Evolutionary conservation across 1,140 invertebrate genomes (phyloP).

Genomic region (Aradophagus sp.): DNA sequence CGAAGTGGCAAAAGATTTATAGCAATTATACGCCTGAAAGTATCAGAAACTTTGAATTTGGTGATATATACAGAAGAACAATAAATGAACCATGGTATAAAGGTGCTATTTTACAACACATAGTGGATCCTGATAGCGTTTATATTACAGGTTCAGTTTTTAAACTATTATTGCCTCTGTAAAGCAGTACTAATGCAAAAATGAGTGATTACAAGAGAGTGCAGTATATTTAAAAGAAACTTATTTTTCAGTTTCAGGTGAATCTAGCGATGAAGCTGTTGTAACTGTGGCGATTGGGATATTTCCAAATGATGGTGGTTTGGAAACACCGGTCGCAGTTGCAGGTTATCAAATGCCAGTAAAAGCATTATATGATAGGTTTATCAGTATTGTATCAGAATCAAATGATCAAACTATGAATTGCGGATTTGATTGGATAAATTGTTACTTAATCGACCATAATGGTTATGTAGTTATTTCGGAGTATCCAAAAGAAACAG

Average conservation of each 20-base stretch:
- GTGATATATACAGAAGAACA: slow-evolving; percentile 84
- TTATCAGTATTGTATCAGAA: slow-evolving; percentile 81
- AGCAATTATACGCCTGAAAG: too few species aligned
- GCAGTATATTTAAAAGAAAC: too few species aligned
- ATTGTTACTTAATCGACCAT: slow-evolving; percentile 91
- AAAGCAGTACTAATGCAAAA: too few species aligned
- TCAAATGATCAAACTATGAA: slow-evolving; percentile 59
- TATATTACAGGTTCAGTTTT: slow-evolving; percentile 61
- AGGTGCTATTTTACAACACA: slow-evolving; percentile 89
- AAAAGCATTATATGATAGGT: slow-evolving; percentile 78
- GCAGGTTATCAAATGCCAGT: slow-evolving; percentile 90
- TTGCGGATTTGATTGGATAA: slow-evolving; percentile 77
- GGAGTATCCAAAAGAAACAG: slow-evolving; percentile 81
- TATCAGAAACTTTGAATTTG: slow-evolving; percentile 85
- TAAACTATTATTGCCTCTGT: slow-evolving; percentile 1
- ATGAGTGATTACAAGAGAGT: too few species aligned
- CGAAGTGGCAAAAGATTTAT: slow-evolving; percentile 81
- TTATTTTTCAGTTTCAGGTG: slow-evolving; percentile 82
- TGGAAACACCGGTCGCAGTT: slow-evolving; percentile 89
- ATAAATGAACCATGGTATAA: slow-evolving; percentile 96
- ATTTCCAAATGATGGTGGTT: slow-evolving; percentile 85
- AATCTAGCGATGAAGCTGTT: slow-evolving; percentile 75
- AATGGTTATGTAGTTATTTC: slow-evolving; percentile 92
- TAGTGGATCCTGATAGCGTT: slow-evolving; percentile 79
- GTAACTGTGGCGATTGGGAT: slow-evolving; percentile 90